Percentiles rank a stretch among this genome's conserved stretches.
Conservation (phyloP, 2,113 vertebrate species). For the Catharus minimus region DNA sequence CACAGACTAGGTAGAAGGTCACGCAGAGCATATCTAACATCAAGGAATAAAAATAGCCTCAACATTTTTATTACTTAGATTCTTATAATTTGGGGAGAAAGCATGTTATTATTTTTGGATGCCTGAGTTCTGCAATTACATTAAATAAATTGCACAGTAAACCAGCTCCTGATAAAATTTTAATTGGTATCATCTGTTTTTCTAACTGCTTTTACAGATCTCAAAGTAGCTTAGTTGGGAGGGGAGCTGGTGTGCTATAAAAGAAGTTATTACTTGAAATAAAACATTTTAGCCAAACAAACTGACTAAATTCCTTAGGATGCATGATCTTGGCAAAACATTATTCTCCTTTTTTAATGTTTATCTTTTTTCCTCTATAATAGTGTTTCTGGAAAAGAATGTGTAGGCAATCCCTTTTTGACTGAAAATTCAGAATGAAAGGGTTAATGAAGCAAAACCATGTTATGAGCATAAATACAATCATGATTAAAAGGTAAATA, state of each 20-base stretch:
- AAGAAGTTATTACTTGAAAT: background rate
- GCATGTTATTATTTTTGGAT: background rate
- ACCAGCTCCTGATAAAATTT: background rate
- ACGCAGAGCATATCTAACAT: background rate
- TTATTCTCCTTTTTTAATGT: background rate
- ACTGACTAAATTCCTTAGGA: background rate
- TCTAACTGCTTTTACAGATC: background rate
- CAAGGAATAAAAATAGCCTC: background rate
- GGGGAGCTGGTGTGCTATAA: background rate
- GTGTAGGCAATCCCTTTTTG: background rate
- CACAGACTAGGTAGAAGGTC: constrained; percentile 15
- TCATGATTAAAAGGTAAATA: background rate
- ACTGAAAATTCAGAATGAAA: background rate
- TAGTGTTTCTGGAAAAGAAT: background rate
- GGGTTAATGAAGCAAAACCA: background rate
- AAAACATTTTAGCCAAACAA: background rate
- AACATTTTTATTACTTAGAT: background rate
- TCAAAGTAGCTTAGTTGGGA: background rate
- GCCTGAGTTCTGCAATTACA: background rate
- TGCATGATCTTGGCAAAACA: background rate
- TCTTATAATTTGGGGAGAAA: background rate
- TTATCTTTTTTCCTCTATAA: background rate
- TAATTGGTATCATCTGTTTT: background rate
- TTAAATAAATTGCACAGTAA: background rate
- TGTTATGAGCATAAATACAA: background rate